A percentile compares a stretch with the other conserved stretches of the same genome.
phyloP scores from a whole-genome alignment of 2,113 vertebrate genomes.

The Nicator chloris region DNA sequence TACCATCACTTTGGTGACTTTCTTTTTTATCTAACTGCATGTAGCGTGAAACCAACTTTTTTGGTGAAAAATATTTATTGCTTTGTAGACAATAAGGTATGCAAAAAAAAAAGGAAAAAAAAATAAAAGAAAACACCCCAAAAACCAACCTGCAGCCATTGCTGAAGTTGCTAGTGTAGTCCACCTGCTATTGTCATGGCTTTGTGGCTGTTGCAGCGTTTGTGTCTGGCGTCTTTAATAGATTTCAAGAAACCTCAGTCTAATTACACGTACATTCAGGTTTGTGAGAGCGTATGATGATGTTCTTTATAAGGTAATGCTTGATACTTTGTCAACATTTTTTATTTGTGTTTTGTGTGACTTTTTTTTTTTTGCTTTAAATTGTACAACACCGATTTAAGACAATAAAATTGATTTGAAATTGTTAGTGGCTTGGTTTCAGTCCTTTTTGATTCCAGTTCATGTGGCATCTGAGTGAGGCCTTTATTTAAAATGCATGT shows the following conservation, averaged over 20 bases:
- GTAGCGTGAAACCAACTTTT: constrained; percentile 37
- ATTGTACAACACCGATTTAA: constrained; percentile 61
- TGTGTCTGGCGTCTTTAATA: constrained; percentile 44
- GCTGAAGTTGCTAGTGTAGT: background rate
- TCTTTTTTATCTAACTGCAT: constrained; percentile 36
- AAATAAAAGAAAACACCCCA: background rate
- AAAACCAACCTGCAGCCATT: background rate
- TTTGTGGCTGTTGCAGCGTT: constrained; percentile 43
- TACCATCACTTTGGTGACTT: constrained; percentile 38
- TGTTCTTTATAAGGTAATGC: constrained; percentile 35
- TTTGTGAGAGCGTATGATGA: constrained; percentile 12
- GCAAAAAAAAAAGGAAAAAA: background rate
- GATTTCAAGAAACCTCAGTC: constrained; percentile 50
- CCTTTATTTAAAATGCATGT: rapidly evolving
- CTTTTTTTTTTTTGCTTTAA: constrained; percentile 27
- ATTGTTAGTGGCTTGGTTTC: constrained; percentile 23
- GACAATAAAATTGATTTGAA: constrained; percentile 74
- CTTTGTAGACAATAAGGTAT: constrained; percentile 45
- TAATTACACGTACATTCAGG: constrained; percentile 29
- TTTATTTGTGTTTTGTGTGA: constrained; percentile 61
- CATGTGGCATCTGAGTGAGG: rapidly evolving
- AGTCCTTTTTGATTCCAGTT: background rate
- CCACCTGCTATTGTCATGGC: constrained; percentile 17
- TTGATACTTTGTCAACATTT: constrained; percentile 34
- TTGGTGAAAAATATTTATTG: constrained; percentile 70